Percentiles rank a stretch among this genome's conserved stretches.
Conservation (phyloP, 2,113 vertebrate genomes). For the Cyprinodon brontotheroides region DNA sequence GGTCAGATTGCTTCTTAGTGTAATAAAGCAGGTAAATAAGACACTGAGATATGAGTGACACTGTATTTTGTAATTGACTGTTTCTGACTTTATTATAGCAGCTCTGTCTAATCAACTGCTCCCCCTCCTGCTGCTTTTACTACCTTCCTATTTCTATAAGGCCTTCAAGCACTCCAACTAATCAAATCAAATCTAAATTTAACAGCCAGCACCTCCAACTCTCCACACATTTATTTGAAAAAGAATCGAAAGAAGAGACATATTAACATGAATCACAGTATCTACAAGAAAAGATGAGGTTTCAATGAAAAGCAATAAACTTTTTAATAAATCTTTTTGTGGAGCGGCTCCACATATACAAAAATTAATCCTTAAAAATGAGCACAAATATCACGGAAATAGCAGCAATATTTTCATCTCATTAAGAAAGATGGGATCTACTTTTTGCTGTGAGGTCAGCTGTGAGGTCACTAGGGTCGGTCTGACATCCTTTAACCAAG, state of each 20-base stretch:
- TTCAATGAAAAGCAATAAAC: conserved; percentile 60
- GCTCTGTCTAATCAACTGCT: conserved; percentile 57
- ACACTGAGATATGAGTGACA: conserved; percentile 45
- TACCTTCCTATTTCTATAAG: conserved; percentile 56
- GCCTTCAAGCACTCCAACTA: conserved; percentile 25
- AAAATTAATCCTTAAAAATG: conserved; percentile 22
- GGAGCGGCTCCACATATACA: conserved; percentile 17
- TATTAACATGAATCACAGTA: conserved; percentile 33
- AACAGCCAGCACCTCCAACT: conserved; percentile 44
- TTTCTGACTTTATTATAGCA: conserved; percentile 62
- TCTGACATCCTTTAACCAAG: neutral
- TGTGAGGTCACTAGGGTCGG: neutral
- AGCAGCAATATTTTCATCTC: conserved; percentile 3
- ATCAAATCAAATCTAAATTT: conserved; percentile 61
- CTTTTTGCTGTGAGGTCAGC: neutral
- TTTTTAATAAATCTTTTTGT: conserved; percentile 47
- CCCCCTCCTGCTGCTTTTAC: conserved; percentile 40
- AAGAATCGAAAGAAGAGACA: conserved; percentile 32
- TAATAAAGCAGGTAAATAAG: conserved; percentile 73
- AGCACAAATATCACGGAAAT: conserved; percentile 1
- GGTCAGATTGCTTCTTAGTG: conserved; percentile 62
- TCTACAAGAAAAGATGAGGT: conserved; percentile 32
- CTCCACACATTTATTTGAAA: conserved; percentile 43
- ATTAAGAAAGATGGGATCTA: neutral
- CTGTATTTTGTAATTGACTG: conserved; percentile 61